These are phyloP conservation scores for Syrrhaptes paradoxus DNA, from an alignment of 2,113 vertebrate genomes.

Conservation along the genomic window DNA sequence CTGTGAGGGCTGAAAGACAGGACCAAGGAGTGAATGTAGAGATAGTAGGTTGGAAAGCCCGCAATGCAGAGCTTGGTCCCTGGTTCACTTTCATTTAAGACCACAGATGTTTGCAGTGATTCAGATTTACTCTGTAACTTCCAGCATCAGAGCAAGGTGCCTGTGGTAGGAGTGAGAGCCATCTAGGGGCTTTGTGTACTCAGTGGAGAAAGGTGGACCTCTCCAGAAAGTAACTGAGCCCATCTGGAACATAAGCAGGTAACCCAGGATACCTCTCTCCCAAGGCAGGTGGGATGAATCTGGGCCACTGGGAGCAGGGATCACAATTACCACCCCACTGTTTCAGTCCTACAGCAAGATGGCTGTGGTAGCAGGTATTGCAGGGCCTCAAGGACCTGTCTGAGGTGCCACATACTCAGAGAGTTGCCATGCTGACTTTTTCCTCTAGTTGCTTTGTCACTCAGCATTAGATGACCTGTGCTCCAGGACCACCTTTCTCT, in stretches of 20 bases:
- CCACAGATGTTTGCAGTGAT: background rate
- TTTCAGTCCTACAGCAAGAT: background rate
- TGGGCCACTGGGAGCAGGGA: background rate
- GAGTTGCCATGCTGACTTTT: background rate
- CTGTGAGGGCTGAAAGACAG: background rate
- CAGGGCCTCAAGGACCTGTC: background rate
- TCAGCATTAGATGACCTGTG: background rate
- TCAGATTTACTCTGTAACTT: background rate
- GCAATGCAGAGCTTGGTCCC: rapidly evolving
- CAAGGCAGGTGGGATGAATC: background rate
- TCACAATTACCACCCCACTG: background rate
- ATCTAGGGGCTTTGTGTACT: background rate
- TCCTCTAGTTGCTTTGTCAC: background rate
- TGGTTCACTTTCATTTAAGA: background rate
- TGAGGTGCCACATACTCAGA: background rate
- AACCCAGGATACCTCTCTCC: background rate
- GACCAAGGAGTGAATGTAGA: background rate
- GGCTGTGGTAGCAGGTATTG: background rate
- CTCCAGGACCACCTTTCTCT: background rate
- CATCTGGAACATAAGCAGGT: background rate
- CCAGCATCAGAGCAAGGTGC: background rate
- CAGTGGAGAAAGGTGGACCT: background rate
- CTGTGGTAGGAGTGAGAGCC: background rate
- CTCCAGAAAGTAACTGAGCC: background rate
- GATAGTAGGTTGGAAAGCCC: background rate